These are phyloP conservation scores for Netelia melanura DNA, from an alignment of 2,888 invertebrate genomes.

Conservation along the genomic window DNA sequence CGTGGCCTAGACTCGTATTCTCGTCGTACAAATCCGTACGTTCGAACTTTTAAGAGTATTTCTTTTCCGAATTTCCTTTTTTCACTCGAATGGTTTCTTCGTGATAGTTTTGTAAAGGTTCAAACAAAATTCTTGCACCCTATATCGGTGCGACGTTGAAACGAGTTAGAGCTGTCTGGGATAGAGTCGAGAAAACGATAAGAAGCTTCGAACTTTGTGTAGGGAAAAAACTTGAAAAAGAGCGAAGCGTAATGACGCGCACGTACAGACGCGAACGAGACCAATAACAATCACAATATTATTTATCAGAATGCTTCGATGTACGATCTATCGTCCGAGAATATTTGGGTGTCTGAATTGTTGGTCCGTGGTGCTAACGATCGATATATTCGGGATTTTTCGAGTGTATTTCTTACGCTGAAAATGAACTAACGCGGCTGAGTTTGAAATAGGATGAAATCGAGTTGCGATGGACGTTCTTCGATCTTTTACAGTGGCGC, in stretches of 20 bases:
- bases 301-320: constrained; percentile 84
- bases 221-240: constrained; percentile 38
- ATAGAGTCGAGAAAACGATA: constrained; percentile 19
- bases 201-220: not conserved
- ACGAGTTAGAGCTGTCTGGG: not conserved
- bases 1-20: constrained; percentile 60
- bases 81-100: constrained; percentile 31
- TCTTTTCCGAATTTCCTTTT: constrained; percentile 8
- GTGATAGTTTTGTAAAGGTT: constrained; percentile 15
- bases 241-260: constrained; percentile 71
- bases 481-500: constrained; percentile 74
- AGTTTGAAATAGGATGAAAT: constrained; percentile 4
- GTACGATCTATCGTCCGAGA: constrained; percentile 68
- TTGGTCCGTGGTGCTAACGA: constrained; percentile 83
- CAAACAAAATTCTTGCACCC: constrained; percentile 12
- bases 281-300: constrained; percentile 84
- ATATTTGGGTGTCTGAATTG: constrained; percentile 80
- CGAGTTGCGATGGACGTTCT: constrained; percentile 61
- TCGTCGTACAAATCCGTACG: constrained; percentile 48
- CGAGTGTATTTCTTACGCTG: constrained; percentile 78
- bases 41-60: constrained; percentile 49
- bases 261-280: constrained; percentile 78
- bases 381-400: constrained; percentile 77
- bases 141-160: constrained; percentile 21
- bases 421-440: not conserved